Percentiles rank a stretch among this genome's conserved stretches.
phyloP scores from a whole-genome alignment of 2,888 invertebrate species.

The Apoda limacodes region DNA sequence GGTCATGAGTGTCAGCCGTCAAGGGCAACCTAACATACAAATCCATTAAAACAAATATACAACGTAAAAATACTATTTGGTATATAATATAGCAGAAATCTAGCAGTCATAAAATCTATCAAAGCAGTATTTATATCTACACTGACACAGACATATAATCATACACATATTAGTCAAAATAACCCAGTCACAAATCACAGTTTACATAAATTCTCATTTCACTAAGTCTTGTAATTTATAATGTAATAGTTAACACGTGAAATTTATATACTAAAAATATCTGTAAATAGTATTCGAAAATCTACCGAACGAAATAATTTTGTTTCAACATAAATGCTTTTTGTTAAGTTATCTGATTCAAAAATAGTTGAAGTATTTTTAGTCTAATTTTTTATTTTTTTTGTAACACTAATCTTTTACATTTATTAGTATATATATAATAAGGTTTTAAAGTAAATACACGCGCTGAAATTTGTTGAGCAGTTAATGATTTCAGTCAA shows the following conservation, averaged over 20 bases:
- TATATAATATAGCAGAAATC: conserved; percentile 65
- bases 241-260: conserved; percentile 49
- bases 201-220: conserved; percentile 68
- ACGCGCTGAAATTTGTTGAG: conserved; percentile 33
- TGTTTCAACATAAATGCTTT: conserved; percentile 39
- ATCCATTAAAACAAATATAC: conserved; percentile 58
- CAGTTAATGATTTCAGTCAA: conserved; percentile 37
- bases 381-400: too few relatives aligned
- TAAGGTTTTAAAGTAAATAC: conserved; percentile 25
- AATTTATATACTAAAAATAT: conserved; percentile 44
- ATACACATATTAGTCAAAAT: conserved; percentile 63
- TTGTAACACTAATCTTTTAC: too few relatives aligned
- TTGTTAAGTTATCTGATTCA: too few relatives aligned
- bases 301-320: conserved; percentile 48
- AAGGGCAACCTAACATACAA: conserved; percentile 42
- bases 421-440: too few relatives aligned
- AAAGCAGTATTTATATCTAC: conserved; percentile 54
- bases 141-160: conserved; percentile 54
- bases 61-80: conserved; percentile 71
- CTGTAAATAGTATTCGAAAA: conserved; percentile 33
- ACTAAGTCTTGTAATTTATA: conserved; percentile 59
- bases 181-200: conserved; percentile 70
- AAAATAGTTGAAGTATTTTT: too few relatives aligned
- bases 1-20: conserved; percentile 19
- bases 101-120: conserved; percentile 64